Conservation (phyloP, 2,888 invertebrate genomes). For the Lasioglossum malachurum region DNA sequence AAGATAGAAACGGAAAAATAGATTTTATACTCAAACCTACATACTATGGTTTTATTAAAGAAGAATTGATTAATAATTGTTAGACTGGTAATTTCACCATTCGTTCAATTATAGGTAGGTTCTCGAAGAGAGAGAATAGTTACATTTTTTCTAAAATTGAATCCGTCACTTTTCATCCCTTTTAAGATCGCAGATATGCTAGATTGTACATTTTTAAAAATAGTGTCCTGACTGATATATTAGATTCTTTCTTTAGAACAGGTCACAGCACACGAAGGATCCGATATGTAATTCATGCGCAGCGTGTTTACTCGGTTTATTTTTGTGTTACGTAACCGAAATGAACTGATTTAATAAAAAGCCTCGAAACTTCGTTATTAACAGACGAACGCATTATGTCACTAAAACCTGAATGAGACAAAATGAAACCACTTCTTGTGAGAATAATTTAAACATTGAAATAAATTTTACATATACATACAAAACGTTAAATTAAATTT, state of each 20-base stretch:
- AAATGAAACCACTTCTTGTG: not conserved
- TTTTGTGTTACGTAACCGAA: not conserved
- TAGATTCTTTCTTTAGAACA: conserved; percentile 23
- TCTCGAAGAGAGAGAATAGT: not conserved
- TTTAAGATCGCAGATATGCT: not conserved
- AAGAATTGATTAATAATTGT: not conserved
- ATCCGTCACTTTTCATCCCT: too few species aligned
- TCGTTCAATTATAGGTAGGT: not conserved
- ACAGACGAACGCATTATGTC: not conserved
- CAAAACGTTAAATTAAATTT: too few species aligned
- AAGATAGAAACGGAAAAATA: not conserved
- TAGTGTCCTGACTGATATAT: conserved; percentile 8
- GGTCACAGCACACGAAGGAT: conserved; percentile 29
- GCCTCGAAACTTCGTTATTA: not conserved
- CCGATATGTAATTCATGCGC: conserved; percentile 29
- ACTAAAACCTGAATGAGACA: not conserved
- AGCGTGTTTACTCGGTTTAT: conserved; percentile 7
- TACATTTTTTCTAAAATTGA: too few species aligned
- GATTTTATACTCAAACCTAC: not conserved
- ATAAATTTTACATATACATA: too few species aligned
- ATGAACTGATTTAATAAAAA: not conserved
- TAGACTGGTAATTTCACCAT: not conserved
- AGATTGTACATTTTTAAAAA: not conserved
- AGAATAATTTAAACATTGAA: not conserved
- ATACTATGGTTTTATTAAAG: not conserved